Conservation (phyloP, 2,888 invertebrate genomes). For the Temnothorax unifasciatus region DNA sequence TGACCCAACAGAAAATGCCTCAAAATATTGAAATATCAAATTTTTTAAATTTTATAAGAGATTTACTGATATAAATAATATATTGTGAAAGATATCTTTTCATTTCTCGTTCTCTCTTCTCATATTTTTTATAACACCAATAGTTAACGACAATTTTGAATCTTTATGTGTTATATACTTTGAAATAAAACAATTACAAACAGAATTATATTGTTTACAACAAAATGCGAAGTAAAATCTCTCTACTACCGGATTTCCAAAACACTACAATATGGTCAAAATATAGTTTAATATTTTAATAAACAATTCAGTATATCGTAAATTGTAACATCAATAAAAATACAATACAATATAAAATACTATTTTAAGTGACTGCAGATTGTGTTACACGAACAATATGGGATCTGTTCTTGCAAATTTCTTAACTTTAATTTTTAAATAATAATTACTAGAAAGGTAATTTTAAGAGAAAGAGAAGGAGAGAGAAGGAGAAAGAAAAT, state of each 20-base stretch:
- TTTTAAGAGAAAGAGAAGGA: not conserved
- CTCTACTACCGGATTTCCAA: not conserved
- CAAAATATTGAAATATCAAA: not conserved
- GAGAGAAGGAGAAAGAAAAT: not conserved
- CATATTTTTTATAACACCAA: not conserved
- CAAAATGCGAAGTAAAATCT: not conserved
- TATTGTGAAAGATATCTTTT: not conserved
- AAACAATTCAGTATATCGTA: not conserved
- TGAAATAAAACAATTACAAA: not conserved
- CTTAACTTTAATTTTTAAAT: not conserved
- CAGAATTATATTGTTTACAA: not conserved
- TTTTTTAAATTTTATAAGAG: constrained; percentile 7
- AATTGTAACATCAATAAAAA: not conserved
- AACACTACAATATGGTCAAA: not conserved
- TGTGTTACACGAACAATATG: not conserved
- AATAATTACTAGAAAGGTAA: not conserved
- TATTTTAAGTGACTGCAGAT: not conserved
- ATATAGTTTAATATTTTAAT: not conserved
- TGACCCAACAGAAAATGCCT: not conserved
- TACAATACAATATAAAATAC: not conserved
- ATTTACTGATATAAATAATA: not conserved
- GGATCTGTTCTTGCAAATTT: not conserved
- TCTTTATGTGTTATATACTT: not conserved
- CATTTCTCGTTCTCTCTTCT: not conserved
- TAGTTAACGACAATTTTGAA: not conserved